Evolutionary conservation across 2,888 invertebrate species (phyloP), one percentile per base, ranked within the genome.

Genomic region (Hypsopygia costalis): DNA sequence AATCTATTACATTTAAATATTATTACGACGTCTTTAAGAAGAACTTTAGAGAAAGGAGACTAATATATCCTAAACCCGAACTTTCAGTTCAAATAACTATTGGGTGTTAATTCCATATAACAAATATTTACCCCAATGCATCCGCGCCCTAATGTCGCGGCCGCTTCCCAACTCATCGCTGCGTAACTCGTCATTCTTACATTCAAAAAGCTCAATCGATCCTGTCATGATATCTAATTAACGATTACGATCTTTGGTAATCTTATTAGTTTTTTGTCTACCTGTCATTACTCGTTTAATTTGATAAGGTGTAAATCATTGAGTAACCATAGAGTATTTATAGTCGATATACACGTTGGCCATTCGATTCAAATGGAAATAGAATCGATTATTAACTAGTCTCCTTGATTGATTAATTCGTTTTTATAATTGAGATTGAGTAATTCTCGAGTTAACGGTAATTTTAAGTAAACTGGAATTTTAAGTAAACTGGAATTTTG

Each of bases 201-300:
- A 2, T 16, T 16, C 16, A 16, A 4, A 16, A 16, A 16, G 45
- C 55, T 54, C 47, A 48, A 52, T 52, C 45, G 4, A 16, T 16
- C 4, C 16, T 16, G 16, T 16, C 16, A 16, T 16, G 16, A 3
- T 16, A 16, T 46, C 52, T 63, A 55, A 59, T 64, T 65, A 64
- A 52, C 46, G 47, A 53, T 52, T 46, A 45, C 3, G 41, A 43
- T 42, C 46, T 33, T 46, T 51, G 49, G 53, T 49, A 22, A 30
- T 43, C 44, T 49, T 50, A 54, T 52, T 47, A 50, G 44, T 49
- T 55, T 48, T 25, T 25, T 25, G 25, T n/a, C 25, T n/a, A 7
- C n/a, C 6, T n/a, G 6, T n/a, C 25, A 12, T 40, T 36, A 38
- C 28, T n/a, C 11, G 11, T 12, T 22, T 21, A 31, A 41, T 35